Percentiles rank a stretch among this genome's conserved stretches.
These are phyloP conservation scores for Dermolepida albohirtum DNA, from an alignment of 2,888 invertebrate species.

Conservation along the genomic window DNA sequence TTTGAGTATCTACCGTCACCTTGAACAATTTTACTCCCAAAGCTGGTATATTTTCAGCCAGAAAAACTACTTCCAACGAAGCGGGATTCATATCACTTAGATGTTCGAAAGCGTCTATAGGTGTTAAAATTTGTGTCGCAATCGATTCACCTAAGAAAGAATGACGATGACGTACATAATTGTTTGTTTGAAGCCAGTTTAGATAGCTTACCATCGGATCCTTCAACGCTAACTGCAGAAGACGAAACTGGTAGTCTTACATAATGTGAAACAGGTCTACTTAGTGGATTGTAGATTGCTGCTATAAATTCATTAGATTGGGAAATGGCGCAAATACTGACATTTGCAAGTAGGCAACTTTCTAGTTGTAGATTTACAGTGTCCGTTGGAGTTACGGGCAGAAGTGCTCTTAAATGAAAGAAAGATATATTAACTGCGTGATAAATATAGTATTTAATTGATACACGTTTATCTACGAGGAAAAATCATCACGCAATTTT, in stretches of 20 bases:
- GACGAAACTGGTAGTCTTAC: constrained; percentile 73
- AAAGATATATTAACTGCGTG: background rate
- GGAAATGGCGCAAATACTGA: constrained; percentile 69
- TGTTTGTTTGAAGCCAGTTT: background rate
- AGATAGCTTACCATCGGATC: constrained; percentile 28
- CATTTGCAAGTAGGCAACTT: constrained; percentile 72
- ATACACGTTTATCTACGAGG: no score
- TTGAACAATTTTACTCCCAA: constrained; percentile 75
- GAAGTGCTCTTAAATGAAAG: constrained; percentile 31
- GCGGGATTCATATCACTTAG: constrained; percentile 61
- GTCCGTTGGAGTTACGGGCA: constrained; percentile 58
- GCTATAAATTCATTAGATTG: constrained; percentile 72
- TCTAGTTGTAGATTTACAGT: constrained; percentile 53
- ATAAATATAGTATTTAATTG: no score
- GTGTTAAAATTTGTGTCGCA: constrained; percentile 49
- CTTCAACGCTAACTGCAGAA: constrained; percentile 63
- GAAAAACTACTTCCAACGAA: constrained; percentile 76
- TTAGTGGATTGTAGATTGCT: constrained; percentile 84
- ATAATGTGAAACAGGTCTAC: constrained; percentile 69
- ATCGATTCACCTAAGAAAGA: constrained; percentile 65
- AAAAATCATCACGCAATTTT: no score
- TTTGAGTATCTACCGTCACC: constrained; percentile 53
- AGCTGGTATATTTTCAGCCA: constrained; percentile 72
- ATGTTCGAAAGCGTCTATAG: constrained; percentile 45
- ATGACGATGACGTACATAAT: background rate